Evolutionary conservation across 1,140 invertebrate genomes (phyloP).

Genomic region (Megathymus violae): DNA sequence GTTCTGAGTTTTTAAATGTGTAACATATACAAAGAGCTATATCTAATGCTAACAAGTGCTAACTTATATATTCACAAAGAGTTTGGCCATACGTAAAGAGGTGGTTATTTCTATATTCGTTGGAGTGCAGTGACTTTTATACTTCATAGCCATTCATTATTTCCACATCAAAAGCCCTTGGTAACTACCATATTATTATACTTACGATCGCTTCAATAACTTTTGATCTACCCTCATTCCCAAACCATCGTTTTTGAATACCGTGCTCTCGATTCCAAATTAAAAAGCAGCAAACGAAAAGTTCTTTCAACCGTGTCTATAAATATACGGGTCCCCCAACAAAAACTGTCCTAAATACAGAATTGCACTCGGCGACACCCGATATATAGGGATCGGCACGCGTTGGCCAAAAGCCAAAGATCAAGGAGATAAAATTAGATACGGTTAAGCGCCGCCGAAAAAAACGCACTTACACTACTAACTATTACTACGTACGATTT

Average conservation of each 20-base stretch:
- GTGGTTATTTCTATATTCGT: too few relatives aligned
- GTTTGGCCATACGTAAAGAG: too few relatives aligned
- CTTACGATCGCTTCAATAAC: too few relatives aligned
- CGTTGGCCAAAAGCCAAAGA: slow-evolving; percentile 62
- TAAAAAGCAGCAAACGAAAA: slow-evolving; percentile 23
- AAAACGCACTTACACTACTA: slow-evolving; percentile 40
- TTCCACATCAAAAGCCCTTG: too few relatives aligned
- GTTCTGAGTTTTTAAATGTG: too few relatives aligned
- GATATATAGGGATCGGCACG: slow-evolving; percentile 70
- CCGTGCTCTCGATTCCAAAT: slow-evolving; percentile 17
- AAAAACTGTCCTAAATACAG: slow-evolving; percentile 69
- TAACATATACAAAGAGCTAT: too few relatives aligned
- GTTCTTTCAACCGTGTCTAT: slow-evolving; percentile 39
- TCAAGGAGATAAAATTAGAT: slow-evolving; percentile 61
- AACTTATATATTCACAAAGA: too few relatives aligned
- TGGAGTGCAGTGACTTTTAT: too few relatives aligned
- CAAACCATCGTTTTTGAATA: neutral
- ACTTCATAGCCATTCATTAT: too few relatives aligned
- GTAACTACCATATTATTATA: too few relatives aligned
- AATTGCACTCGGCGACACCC: slow-evolving; percentile 65
- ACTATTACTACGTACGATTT: neutral
- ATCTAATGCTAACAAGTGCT: too few relatives aligned
- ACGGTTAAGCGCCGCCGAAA: slow-evolving; percentile 59
- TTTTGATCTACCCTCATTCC: too few relatives aligned
- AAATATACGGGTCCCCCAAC: slow-evolving; percentile 55